Evolutionary conservation across 2,113 vertebrate species (phyloP), one percentile per base, ranked within the genome.

Genomic region (Perca schrenkii): DNA sequence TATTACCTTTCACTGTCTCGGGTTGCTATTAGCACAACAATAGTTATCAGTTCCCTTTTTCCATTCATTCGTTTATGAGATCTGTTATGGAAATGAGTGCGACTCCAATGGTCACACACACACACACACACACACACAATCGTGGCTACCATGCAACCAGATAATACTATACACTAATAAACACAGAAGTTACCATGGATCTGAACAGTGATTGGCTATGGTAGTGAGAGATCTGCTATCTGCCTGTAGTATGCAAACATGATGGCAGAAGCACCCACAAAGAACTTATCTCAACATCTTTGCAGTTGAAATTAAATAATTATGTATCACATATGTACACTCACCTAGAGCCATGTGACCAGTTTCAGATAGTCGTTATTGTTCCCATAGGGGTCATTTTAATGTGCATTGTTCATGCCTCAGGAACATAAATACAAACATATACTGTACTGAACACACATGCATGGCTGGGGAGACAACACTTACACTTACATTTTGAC

Each of bases 21-120:
- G 60, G 64, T 56, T 60, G 49, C 58, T 46, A 52, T 74, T 31
- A 25, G 47, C 82, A 46, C 50, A 84, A 65, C 56, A 86, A 34
- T 80, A 85, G 87, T 86, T 90, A 75, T 47, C 61, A 84, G 87
- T 94, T 94, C 92, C 93, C 83, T 80, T 93, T 43, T 93, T 93
- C 63, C 43, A 74, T 86, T 84, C 60, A 53, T 86, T 80, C 22
- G 52, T 88, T 86, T 80, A 63, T 75, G 60, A 79, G 63, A 77
- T 88, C 89, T 92, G 91, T 93, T 92, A 93, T 92, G 92, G 78
- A 94, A 94, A 94, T 93, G 11, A 86, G 65, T 54, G 46, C 60
- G 28, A 69, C 75, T 68, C 16, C n/a, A 50, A 63, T 46, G 77
- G n/a, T 25, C 47, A 56, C 16, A 69, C 50, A 46, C 57, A 47